A percentile compares a stretch with the other conserved stretches of the same genome.
Evolutionary conservation across 2,797 vertebrate species (phyloP).

Genomic region (Cottoperca gobio): DNA sequence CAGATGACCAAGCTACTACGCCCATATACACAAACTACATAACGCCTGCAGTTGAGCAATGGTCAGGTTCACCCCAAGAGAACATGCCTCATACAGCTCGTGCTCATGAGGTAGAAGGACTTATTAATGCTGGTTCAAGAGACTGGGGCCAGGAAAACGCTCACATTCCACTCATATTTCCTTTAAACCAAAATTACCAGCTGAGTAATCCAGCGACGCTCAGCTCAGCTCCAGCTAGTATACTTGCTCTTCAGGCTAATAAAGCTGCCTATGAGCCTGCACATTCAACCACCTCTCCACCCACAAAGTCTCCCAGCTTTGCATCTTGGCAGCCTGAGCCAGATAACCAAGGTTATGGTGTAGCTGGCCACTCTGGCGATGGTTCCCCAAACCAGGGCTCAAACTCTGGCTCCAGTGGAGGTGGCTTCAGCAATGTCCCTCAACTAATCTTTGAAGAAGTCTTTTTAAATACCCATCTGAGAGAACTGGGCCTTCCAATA

Average conservation of each 20-base stretch:
- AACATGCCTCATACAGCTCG: accelerated
- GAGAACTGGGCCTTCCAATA: no score
- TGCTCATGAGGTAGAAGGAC: neutral
- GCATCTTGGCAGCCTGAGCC: constrained; percentile 1
- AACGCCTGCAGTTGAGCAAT: neutral
- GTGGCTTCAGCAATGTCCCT: accelerated
- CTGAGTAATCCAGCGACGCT: accelerated
- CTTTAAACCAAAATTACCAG: neutral
- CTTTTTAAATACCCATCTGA: constrained; percentile 23
- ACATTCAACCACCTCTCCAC: neutral
- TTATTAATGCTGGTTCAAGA: neutral
- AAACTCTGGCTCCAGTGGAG: neutral
- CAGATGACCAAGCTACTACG: neutral
- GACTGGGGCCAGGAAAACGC: neutral
- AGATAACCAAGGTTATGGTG: neutral
- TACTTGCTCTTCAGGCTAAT: neutral
- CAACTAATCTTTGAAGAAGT: constrained; percentile 25
- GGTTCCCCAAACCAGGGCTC: neutral
- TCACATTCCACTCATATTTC: constrained; percentile 11
- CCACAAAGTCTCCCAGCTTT: neutral
- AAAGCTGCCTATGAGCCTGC: neutral
- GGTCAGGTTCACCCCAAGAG: neutral
- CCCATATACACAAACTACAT: neutral
- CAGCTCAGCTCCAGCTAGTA: neutral
- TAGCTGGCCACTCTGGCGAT: no score